phyloP scores from a whole-genome alignment of 2,888 invertebrate genomes.

The Rotaria magnacalcarata region DNA sequence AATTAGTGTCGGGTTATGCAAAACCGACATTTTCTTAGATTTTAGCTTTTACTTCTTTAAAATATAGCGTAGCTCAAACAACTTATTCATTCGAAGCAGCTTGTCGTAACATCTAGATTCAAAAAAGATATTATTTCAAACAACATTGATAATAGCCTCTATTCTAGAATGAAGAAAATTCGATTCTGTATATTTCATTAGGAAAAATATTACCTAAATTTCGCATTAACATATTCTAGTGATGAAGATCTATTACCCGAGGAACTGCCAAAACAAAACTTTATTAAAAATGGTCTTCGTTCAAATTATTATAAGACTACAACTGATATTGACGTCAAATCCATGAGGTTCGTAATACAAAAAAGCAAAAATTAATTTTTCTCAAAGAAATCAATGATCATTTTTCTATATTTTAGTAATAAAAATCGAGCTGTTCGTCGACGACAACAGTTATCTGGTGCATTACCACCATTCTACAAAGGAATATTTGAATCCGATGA shows the following conservation, averaged over 20 bases:
- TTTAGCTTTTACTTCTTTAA: no score
- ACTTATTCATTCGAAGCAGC: no score
- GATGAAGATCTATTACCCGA: not conserved
- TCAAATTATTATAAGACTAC: constrained; percentile 17
- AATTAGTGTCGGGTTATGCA: no score
- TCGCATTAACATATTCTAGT: not conserved
- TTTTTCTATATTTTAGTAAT: not conserved
- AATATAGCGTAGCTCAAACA: no score
- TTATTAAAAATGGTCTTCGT: not conserved
- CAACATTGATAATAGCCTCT: no score
- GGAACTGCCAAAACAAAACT: not conserved
- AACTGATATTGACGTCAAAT: not conserved
- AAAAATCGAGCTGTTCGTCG: not conserved
- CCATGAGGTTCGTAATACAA: not conserved
- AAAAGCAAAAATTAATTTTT: not conserved
- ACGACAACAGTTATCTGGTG: not conserved
- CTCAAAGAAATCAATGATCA: not conserved
- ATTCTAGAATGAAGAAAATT: no score
- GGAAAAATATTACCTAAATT: no score
- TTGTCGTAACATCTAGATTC: no score
- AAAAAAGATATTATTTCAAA: no score
- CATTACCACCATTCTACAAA: not conserved
- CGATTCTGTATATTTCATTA: no score
- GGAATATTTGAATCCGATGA: not conserved
- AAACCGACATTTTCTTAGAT: no score